These are phyloP conservation scores for Grammomys dolichurus DNA, from an alignment of 2,113 vertebrate genomes.

Conservation along the genomic window DNA sequence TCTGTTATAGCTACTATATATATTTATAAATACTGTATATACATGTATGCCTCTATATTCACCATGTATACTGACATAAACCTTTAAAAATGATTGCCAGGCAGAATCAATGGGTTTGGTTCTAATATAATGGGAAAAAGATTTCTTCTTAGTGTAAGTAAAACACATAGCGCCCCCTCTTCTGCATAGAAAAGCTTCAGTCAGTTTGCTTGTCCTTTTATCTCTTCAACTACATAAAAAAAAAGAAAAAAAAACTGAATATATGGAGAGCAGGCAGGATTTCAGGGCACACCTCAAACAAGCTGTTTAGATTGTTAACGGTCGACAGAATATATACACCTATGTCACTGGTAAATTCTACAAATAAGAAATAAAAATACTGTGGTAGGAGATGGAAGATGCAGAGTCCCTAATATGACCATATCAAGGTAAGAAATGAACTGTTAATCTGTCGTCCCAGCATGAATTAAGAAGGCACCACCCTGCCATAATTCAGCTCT, in stretches of 20 bases:
- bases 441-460: conserved; percentile 81
- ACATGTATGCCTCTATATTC: conserved; percentile 61
- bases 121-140: conserved; percentile 69
- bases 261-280: conserved; percentile 68
- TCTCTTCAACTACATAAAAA: neutral
- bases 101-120: conserved; percentile 77
- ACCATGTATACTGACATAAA: conserved; percentile 75
- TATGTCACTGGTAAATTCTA: neutral
- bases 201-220: conserved; percentile 30
- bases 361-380: conserved; percentile 29
- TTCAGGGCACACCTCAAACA: conserved; percentile 67
- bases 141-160: neutral
- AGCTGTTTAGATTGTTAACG: conserved; percentile 68
- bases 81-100: conserved; percentile 82
- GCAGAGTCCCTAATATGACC: conserved; percentile 76
- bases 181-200: conserved; percentile 60
- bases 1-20: conserved; percentile 21
- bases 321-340: conserved; percentile 38
- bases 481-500: conserved; percentile 84
- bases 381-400: neutral
- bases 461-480: conserved; percentile 82
- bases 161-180: conserved; percentile 53
- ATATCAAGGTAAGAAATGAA: conserved; percentile 72
- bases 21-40: conserved; percentile 69
- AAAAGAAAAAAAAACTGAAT: neutral